phyloP scores from a whole-genome alignment of 2,888 invertebrate genomes.

The Invenusta paracnida region DNA sequence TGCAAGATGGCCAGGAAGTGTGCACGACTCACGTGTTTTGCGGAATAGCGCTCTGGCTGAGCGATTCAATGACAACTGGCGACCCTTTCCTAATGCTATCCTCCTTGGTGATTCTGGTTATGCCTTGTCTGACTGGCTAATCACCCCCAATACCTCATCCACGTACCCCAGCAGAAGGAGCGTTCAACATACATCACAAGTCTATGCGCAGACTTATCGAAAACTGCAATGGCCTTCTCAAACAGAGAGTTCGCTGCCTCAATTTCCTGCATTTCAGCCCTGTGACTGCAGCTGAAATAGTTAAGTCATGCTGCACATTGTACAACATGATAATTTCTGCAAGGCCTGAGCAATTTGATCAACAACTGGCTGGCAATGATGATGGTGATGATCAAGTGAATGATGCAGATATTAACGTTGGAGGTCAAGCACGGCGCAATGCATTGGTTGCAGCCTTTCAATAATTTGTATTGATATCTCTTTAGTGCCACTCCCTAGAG shows the following conservation, averaged over 20 bases:
- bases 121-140: slow-evolving; percentile 20
- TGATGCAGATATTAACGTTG: background rate
- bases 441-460: too few relatives aligned
- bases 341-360: background rate
- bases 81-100: slow-evolving; percentile 37
- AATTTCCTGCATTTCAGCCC: background rate
- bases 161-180: background rate
- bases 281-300: background rate
- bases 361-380: too few relatives aligned
- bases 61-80: slow-evolving; percentile 28
- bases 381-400: background rate
- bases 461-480: too few relatives aligned
- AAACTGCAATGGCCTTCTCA: background rate
- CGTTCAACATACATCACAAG: background rate
- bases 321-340: background rate
- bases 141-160: slow-evolving; percentile 23
- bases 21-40: slow-evolving; percentile 43
- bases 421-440: background rate
- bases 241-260: background rate
- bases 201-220: background rate
- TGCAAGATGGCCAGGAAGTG: slow-evolving; percentile 41
- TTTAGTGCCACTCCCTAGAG: too few relatives aligned
- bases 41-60: slow-evolving; percentile 30
- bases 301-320: background rate
- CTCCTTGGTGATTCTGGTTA: slow-evolving; percentile 35